Conservation (phyloP, 92 coral and sea anemone species). For the Meandrina meandrites region DNA sequence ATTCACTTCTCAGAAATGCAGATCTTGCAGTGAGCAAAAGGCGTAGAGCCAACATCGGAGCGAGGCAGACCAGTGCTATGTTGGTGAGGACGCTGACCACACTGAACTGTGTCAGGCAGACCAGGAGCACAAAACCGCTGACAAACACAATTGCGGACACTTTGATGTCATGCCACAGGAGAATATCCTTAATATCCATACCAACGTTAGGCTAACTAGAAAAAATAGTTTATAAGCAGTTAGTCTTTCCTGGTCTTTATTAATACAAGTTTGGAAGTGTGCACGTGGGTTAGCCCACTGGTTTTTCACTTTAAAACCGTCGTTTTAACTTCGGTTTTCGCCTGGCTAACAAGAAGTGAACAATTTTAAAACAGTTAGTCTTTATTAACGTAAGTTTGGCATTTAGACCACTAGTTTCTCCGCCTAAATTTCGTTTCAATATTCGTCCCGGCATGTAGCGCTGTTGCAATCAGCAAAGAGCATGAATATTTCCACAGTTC, state of each 20-base stretch:
- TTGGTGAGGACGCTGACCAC: slow-evolving; percentile 89
- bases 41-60: slow-evolving; percentile 89
- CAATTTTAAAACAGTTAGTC: too few relatives aligned
- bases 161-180: slow-evolving; percentile 93
- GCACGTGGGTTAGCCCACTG: not conserved
- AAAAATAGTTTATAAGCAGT: not conserved
- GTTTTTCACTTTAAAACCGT: too few relatives aligned
- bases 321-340: too few relatives aligned
- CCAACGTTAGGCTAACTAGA: not conserved
- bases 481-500: not conserved
- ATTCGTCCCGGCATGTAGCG: too few relatives aligned
- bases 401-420: not conserved
- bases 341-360: too few relatives aligned
- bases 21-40: slow-evolving; percentile 85
- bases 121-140: slow-evolving; percentile 76
- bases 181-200: slow-evolving; percentile 75
- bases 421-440: not conserved
- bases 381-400: not conserved
- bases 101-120: slow-evolving; percentile 93
- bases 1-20: slow-evolving; percentile 81
- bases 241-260: not conserved
- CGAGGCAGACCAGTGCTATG: slow-evolving; percentile 79
- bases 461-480: too few relatives aligned
- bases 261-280: not conserved
- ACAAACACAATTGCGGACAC: slow-evolving; percentile 83